Conservation (phyloP, 2,888 invertebrate genomes). For the Synergus umbraculus region DNA sequence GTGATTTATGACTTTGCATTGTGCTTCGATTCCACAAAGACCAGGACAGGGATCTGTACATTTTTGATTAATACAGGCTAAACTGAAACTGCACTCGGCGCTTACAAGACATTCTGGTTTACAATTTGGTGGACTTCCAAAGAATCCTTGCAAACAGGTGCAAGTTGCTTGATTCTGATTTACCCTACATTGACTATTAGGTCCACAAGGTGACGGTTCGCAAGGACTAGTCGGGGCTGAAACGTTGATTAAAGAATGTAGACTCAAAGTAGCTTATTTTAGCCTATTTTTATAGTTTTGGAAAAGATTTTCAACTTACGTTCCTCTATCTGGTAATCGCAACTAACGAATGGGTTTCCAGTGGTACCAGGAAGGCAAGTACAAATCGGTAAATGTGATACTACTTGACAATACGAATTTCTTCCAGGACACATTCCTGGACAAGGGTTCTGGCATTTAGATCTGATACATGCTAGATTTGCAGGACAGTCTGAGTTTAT, state of each 20-base stretch:
- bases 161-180: constrained; percentile 84
- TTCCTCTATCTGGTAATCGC: constrained; percentile 78
- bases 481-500: constrained; percentile 84
- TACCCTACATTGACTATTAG: constrained; percentile 88
- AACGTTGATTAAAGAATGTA: constrained; percentile 55
- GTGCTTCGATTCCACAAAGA: constrained; percentile 77
- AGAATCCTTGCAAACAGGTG: constrained; percentile 77
- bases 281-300: background rate
- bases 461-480: constrained; percentile 82
- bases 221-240: constrained; percentile 82
- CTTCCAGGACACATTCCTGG: constrained; percentile 85
- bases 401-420: constrained; percentile 86
- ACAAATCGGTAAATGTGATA: constrained; percentile 88
- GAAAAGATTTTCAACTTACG: constrained; percentile 80
- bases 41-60: constrained; percentile 79
- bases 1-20: constrained; percentile 79
- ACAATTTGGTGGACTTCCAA: constrained; percentile 76
- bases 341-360: constrained; percentile 84
- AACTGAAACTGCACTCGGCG: constrained; percentile 77
- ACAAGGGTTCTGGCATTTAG: constrained; percentile 85
- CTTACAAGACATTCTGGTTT: constrained; percentile 77
- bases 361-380: constrained; percentile 83
- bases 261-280: constrained; percentile 18
- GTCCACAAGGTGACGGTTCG: constrained; percentile 89
- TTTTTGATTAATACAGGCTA: constrained; percentile 78